Base-by-base conservation (phyloP, 2,888 invertebrate species). In the Pimpla rufipes region DNA sequence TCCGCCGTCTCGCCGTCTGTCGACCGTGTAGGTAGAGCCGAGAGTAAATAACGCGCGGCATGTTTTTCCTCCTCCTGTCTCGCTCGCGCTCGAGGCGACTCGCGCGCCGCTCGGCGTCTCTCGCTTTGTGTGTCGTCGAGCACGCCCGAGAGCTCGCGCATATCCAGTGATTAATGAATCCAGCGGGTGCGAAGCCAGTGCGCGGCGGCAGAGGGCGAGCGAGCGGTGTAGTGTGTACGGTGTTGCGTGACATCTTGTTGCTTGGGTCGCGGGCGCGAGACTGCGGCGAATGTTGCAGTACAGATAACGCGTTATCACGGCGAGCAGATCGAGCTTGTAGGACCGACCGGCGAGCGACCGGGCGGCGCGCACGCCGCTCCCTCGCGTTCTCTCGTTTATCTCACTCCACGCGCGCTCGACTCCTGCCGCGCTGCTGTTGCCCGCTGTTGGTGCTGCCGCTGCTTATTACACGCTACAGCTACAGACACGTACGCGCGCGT, bases 171-270 rank as follows among this genome's bases (percentile, higher is more conserved):
- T 76, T 64, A 35, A 64, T 29, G 37, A 73, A n/a, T n/a, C n/a
- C n/a, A n/a, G n/a, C n/a, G n/a, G n/a, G n/a, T n/a, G n/a, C n/a
- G n/a, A 59, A 29, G 35, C n/a, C 5, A 18, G 13, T 70, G 29
- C 29, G 29, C n/a, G 35, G 55, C 47, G 47, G 11, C 18, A 13
- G 10, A 23, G 16, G 16, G 13, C 5, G 35, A n/a, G 13, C 10
- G 42, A 23, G 37, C 16, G 29, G 29, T 29, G 29, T 29, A 5
- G 3, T 29, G 29, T 37, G 42, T 5, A 29, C 29, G 29, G 3
- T 29, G 70, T 73, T 59, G 59, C 73, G 73, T 73, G 73, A 73
- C 73, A 73, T 73, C 73, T 73, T 73, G 73, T 73, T 52, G 57
- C 59, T 45, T n/a, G n/a, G n/a, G n/a, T n/a, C n/a, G n/a, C n/a